Conservation (phyloP, 2,113 vertebrate species). For the Upupa epops region DNA sequence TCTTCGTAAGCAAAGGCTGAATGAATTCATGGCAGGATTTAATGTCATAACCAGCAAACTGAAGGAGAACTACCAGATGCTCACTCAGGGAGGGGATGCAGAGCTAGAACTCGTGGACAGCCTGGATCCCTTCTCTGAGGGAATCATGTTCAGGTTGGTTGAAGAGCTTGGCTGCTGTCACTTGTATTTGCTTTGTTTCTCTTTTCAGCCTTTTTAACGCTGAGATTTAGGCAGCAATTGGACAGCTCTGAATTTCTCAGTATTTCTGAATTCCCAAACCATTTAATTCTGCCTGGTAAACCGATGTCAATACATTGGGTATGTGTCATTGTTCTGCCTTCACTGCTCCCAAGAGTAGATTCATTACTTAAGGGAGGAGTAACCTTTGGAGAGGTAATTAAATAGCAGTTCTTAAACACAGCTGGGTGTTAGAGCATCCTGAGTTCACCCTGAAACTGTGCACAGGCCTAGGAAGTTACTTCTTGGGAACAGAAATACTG, state of each 20-base stretch:
- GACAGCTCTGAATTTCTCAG: neutral
- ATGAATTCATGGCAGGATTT: conserved; percentile 97
- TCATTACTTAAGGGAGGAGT: fast-evolving
- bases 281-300: neutral
- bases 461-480: fast-evolving
- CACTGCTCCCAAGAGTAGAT: neutral
- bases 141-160: conserved; percentile 93
- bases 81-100: conserved; percentile 94
- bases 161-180: neutral
- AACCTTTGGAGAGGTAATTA: neutral
- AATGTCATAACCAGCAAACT: conserved; percentile 95
- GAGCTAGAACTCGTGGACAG: conserved; percentile 97
- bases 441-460: fast-evolving
- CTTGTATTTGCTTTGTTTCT: neutral
- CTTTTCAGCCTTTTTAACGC: neutral
- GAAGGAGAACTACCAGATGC: conserved; percentile 99
- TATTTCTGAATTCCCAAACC: neutral
- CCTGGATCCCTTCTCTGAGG: conserved; percentile 97
- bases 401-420: neutral
- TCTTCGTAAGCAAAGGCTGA: conserved; percentile 90
- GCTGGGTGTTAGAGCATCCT: no score
- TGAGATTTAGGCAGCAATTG: neutral
- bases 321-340: neutral
- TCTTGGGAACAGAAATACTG: fast-evolving
- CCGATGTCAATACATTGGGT: fast-evolving